Percentiles rank a stretch among this genome's conserved stretches.
Evolutionary conservation across 2,888 invertebrate genomes (phyloP).

Genomic region (Zele albiditarsus): DNA sequence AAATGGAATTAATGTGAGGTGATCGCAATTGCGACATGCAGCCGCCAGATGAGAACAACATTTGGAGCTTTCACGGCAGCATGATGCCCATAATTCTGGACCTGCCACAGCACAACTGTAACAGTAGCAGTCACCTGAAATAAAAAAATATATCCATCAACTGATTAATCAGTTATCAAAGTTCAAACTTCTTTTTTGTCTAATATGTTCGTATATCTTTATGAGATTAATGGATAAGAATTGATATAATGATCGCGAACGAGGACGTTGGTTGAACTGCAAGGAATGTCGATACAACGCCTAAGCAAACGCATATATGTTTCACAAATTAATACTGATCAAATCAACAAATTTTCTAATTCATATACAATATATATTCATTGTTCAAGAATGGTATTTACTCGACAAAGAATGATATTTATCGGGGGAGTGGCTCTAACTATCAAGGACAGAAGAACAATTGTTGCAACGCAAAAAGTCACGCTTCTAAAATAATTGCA

Average conservation of each 20-base stretch:
- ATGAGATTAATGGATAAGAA: conserved; percentile 9
- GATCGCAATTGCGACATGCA: conserved; percentile 71
- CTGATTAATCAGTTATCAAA: neutral
- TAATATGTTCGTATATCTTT: neutral
- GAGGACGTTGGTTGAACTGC: neutral
- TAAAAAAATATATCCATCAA: conserved; percentile 29
- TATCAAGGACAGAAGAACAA: conserved; percentile 52
- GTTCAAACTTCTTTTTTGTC: neutral
- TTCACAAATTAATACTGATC: neutral
- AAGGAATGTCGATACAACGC: conserved; percentile 11
- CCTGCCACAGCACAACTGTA: conserved; percentile 67
- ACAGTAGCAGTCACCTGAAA: conserved; percentile 70
- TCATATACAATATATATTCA: neutral
- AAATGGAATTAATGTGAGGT: conserved; percentile 66
- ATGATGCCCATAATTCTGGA: conserved; percentile 69
- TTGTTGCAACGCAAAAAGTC: conserved; percentile 52
- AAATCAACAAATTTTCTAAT: conserved; percentile 4
- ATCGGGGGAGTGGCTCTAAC: conserved; percentile 51
- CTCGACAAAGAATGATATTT: conserved; percentile 43
- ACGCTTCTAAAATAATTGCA: conserved; percentile 49
- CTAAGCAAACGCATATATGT: conserved; percentile 7
- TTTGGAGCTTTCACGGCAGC: conserved; percentile 68
- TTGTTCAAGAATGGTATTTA: conserved; percentile 14
- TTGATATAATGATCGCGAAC: neutral
- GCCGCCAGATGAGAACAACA: conserved; percentile 71